Percentiles rank a stretch among this genome's conserved stretches.
These are phyloP conservation scores for Gari tellinella DNA, from an alignment of 2,888 invertebrate genomes.

Conservation along the genomic window DNA sequence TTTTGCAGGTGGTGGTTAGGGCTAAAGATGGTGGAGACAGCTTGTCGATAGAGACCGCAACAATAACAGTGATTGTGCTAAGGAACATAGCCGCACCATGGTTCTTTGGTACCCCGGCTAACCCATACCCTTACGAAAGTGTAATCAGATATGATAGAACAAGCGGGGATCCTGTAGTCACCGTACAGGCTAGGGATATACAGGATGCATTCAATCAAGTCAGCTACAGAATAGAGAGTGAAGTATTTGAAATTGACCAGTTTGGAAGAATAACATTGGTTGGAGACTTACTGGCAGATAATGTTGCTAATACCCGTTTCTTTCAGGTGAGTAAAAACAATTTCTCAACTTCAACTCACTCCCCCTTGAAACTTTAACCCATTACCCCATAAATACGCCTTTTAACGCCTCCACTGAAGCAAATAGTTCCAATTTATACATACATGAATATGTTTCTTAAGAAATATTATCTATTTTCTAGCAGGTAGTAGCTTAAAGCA, in stretches of 20 bases:
- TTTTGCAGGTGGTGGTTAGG: slow-evolving; percentile 49
- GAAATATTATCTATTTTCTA: no score
- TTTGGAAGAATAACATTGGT: slow-evolving; percentile 64
- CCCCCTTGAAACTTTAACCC: no score
- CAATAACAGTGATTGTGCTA: slow-evolving; percentile 47
- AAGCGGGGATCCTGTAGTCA: neutral
- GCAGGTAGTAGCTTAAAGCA: no score
- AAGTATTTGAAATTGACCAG: slow-evolving; percentile 70
- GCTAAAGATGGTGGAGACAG: slow-evolving; percentile 58
- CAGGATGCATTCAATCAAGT: slow-evolving; percentile 41
- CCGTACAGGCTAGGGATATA: slow-evolving; percentile 33
- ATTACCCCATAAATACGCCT: no score
- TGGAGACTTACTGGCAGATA: slow-evolving; percentile 38
- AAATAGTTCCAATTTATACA: no score
- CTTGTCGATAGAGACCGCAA: slow-evolving; percentile 35
- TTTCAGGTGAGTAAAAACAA: no score
- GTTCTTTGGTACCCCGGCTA: slow-evolving; percentile 22
- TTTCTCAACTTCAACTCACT: no score
- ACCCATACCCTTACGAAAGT: slow-evolving; percentile 37
- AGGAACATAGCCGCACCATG: slow-evolving; percentile 55
- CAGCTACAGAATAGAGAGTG: slow-evolving; percentile 65
- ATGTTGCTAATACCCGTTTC: neutral
- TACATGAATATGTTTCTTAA: no score
- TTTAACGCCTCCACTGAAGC: no score
- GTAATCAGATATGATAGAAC: slow-evolving; percentile 25